phyloP scores from a whole-genome alignment of 2,797 vertebrate genomes.

The Podarcis siculus region DNA sequence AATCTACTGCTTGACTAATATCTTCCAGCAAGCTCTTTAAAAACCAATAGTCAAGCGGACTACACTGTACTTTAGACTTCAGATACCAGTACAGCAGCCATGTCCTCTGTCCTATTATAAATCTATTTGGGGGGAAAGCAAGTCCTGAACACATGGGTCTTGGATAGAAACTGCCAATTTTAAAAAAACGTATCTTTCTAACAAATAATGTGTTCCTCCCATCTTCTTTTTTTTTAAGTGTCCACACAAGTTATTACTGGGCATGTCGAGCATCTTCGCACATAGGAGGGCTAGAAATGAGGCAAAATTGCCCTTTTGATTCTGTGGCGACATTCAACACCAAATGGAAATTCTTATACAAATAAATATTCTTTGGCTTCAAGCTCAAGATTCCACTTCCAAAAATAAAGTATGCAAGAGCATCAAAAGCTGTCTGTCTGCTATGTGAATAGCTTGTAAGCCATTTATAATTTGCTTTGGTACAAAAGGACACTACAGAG shows the following conservation, averaged over 20 bases:
- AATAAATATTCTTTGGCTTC: background rate
- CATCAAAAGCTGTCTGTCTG: background rate
- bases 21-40: background rate
- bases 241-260: background rate
- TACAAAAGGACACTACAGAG: background rate
- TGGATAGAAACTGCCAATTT: background rate
- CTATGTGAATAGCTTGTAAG: background rate
- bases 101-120: background rate
- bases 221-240: background rate
- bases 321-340: background rate
- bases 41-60: background rate
- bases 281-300: background rate
- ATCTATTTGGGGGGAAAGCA: background rate
- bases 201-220: background rate
- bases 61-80: background rate
- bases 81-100: background rate
- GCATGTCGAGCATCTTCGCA: background rate
- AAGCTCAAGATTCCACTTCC: background rate
- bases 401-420: background rate
- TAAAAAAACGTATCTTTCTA: background rate
- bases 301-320: background rate
- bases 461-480: background rate
- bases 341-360: background rate
- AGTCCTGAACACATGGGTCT: background rate
- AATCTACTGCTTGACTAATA: background rate